Evolutionary conservation across 2,888 invertebrate genomes (phyloP), one percentile per base, ranked within the genome.

Genomic region (Brachylomia viminalis): DNA sequence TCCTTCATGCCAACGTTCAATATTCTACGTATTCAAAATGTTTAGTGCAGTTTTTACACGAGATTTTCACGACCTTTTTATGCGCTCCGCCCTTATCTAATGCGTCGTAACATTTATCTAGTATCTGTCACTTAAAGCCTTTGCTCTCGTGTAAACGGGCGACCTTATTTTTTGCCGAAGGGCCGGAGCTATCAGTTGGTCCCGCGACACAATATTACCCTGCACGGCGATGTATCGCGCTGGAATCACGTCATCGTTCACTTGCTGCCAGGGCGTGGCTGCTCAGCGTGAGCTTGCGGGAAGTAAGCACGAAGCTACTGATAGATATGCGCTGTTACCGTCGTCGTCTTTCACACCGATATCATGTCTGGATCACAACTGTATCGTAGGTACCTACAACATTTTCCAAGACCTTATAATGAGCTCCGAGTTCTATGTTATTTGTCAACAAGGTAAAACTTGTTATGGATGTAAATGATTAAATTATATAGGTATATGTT

Each of bases 71-170:
- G 89, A 90, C 87, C 89, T 93, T 93, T 95, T 93, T 92, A 92
- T 92, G 91, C 91, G 92, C 83, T 91, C 88, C 90, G 89, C 91
- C 93, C 94, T 93, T 95, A 95, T 95, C 95, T 95, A 92, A 92
- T 90, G 91, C 91, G 94, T 92, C 93, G 95, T 95, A 94, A 95
- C 95, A 95, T 96, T 95, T 96, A 96, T 96, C 96, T 95, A 95
- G 94, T 93, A 95, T 95, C 94, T 95, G 95, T 95, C 95, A 95
- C 94, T 95, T 95, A 94, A 95, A 95, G 94, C 94, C 92, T 94
- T 94, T 95, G 93, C 95, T 94, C 94, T 95, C 93, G 93, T 95
- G 94, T 95, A 94, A 95, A 93, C 93, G 95, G 93, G 92, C 93
- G 95, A 95, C 95, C 95, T 95, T 95, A 95, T 95, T 96, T 95